Percentiles rank a stretch among this genome's conserved stretches.
Conservation (phyloP, 2,113 vertebrate genomes). For the Ovis aries region ARS-UI_Ramb_v3.0 NC_056064.1:53607501-53608000, state of each 20-base stretch:
- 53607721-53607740: rapidly evolving
- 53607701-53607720: background rate
- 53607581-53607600: rapidly evolving
- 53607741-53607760: rapidly evolving
- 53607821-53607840: background rate
- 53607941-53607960: too few species aligned
- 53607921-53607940: background rate
- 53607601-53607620: background rate
- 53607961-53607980: too few species aligned
- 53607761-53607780: background rate
- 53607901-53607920: background rate
- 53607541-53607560: rapidly evolving
- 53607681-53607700: background rate
- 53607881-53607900: too few species aligned
- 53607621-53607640: background rate
- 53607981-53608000: background rate
- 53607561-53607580: background rate
- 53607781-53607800: background rate
- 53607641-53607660: background rate
- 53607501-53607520: background rate
- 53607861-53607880: rapidly evolving
- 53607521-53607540: rapidly evolving
- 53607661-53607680: rapidly evolving
- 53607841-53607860: background rate
- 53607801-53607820: rapidly evolving